These are phyloP conservation scores for Dreissena rostriformis DNA, from an alignment of 1,140 invertebrate genomes.

Conservation along the genomic window DNA sequence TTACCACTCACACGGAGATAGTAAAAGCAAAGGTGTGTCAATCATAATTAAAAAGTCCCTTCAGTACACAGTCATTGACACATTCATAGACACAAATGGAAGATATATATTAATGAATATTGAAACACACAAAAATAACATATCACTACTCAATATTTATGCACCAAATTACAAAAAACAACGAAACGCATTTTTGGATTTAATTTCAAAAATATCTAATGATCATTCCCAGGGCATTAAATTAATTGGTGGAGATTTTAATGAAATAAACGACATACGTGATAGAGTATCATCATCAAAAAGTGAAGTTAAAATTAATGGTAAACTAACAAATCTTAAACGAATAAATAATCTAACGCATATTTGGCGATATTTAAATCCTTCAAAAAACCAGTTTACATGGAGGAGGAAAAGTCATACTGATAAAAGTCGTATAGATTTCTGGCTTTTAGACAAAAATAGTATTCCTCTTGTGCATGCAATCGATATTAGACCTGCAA, in stretches of 20 bases:
- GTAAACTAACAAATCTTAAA: background rate
- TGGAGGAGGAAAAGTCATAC: constrained; percentile 30
- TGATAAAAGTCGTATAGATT: constrained; percentile 33
- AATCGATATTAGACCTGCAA: too few species aligned
- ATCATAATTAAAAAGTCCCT: constrained; percentile 47
- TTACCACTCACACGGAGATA: constrained; percentile 15
- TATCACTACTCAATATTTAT: constrained; percentile 27
- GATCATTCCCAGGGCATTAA: background rate
- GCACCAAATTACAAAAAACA: constrained; percentile 49
- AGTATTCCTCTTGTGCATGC: too few species aligned
- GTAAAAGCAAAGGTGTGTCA: constrained; percentile 29
- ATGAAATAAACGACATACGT: constrained; percentile 26
- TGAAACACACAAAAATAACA: constrained; percentile 1
- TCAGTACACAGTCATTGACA: constrained; percentile 19
- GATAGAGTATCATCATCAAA: constrained; percentile 33
- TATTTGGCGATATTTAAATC: constrained; percentile 11
- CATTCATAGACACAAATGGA: constrained; percentile 13
- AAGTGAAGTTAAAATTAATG: constrained; percentile 26
- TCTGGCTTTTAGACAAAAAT: constrained; percentile 12
- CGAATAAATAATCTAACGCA: constrained; percentile 23
- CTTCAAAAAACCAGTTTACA: constrained; percentile 14
- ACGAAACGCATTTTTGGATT: too few species aligned
- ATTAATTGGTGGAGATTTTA: constrained; percentile 33
- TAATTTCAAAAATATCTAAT: constrained; percentile 3
- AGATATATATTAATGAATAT: constrained; percentile 31